phyloP scores from a whole-genome alignment of 2,797 vertebrate species.

The Nyctibius grandis region DNA sequence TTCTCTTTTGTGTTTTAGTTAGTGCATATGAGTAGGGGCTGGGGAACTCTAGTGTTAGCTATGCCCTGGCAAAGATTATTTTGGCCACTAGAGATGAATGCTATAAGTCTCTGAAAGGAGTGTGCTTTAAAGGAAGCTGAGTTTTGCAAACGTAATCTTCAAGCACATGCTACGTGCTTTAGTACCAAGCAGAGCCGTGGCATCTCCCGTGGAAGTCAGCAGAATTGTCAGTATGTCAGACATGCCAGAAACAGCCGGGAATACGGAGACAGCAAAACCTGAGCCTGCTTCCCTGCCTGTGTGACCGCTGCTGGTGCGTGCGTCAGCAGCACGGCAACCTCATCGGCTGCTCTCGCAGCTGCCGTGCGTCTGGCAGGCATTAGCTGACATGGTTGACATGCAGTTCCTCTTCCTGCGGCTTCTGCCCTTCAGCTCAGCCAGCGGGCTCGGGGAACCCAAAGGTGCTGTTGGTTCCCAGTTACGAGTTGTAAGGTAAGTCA shows the following conservation, averaged over 20 bases:
- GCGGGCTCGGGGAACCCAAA: neutral
- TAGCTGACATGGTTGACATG: neutral
- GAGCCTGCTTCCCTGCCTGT: neutral
- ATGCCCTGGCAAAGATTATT: neutral
- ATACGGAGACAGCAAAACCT: neutral
- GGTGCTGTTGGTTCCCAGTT: neutral
- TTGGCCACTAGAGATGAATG: neutral
- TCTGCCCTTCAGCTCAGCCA: neutral
- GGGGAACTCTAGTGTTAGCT: neutral
- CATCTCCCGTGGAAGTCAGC: neutral
- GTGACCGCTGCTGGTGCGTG: neutral
- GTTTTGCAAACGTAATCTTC: neutral
- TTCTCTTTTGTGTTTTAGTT: neutral
- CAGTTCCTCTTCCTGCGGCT: neutral
- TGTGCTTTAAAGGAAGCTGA: neutral
- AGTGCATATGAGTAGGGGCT: neutral
- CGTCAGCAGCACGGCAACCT: neutral
- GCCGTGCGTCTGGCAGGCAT: rapidly evolving
- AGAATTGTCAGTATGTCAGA: neutral
- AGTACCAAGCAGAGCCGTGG: neutral
- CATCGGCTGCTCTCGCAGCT: rapidly evolving
- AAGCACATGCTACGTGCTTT: neutral
- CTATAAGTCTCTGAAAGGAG: neutral
- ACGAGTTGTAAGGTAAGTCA: rapidly evolving
- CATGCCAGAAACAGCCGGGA: neutral